Conservation (phyloP, 2,797 vertebrate genomes). For the Microctenopoma steveboyesi region DNA sequence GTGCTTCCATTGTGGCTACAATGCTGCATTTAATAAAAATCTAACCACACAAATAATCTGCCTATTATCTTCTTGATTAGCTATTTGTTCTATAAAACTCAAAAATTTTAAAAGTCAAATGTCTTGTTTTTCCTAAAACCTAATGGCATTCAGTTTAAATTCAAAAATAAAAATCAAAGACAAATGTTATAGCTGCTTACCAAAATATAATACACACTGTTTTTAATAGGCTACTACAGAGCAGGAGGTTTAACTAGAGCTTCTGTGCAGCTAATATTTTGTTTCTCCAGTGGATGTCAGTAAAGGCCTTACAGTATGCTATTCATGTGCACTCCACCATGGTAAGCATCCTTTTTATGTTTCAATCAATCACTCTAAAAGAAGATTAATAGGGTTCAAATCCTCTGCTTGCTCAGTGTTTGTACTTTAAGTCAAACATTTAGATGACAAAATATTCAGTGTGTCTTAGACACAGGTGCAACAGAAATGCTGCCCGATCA, state of each 20-base stretch:
- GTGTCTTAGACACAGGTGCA: slow-evolving; percentile 35
- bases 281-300: slow-evolving; percentile 61
- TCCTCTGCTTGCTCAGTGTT: slow-evolving; percentile 13
- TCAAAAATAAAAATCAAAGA: background rate
- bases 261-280: slow-evolving; percentile 23
- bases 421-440: slow-evolving; percentile 34
- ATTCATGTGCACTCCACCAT: background rate
- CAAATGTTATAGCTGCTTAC: background rate
- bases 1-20: too few species aligned
- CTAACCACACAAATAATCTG: background rate
- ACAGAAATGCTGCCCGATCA: slow-evolving; percentile 32
- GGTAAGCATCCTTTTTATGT: slow-evolving; percentile 10
- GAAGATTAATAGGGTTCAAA: background rate
- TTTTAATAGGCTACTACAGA: background rate
- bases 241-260: background rate
- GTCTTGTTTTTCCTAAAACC: background rate
- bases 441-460: slow-evolving; percentile 34
- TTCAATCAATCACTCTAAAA: slow-evolving; percentile 29
- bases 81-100: background rate
- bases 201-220: background rate
- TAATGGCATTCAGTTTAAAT: too few species aligned
- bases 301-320: slow-evolving; percentile 27
- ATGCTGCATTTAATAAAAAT: too few species aligned
- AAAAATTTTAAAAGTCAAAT: background rate
- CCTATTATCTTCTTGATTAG: background rate